Conservation (phyloP, 2,113 vertebrate species). For the Hiodon tergisus region DNA sequence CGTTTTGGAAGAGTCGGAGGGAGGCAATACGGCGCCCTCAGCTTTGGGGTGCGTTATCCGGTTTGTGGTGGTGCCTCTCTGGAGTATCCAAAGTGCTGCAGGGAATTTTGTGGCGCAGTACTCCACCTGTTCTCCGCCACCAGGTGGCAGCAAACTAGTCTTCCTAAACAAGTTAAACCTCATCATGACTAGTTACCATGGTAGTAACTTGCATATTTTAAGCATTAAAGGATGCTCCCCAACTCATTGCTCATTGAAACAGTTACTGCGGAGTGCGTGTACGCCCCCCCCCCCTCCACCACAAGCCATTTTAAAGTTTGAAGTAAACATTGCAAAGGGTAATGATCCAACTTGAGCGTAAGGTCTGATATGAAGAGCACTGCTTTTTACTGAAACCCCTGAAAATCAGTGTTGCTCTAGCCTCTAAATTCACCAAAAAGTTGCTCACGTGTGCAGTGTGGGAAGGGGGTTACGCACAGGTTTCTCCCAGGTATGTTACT, state of each 20-base stretch:
- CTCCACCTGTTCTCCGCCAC: constrained; percentile 9
- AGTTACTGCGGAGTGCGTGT: neutral
- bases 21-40: neutral
- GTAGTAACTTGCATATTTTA: no score
- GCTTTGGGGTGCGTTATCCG: neutral
- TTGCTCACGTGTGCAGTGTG: no score
- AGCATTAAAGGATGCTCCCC: neutral
- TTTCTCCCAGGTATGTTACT: no score
- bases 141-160: constrained; percentile 24
- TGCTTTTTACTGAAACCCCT: no score
- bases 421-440: no score
- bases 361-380: no score
- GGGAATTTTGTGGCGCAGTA: neutral
- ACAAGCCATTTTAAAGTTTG: neutral
- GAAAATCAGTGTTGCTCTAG: no score
- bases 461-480: no score
- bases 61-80: neutral
- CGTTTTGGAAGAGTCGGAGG: no score
- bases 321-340: no score
- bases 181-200: no score
- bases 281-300: neutral
- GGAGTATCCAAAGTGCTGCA: neutral
- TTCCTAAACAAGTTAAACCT: neutral
- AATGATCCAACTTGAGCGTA: no score
- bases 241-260: neutral